These are phyloP conservation scores for Heliopora coerulea DNA, from an alignment of 92 coral and sea anemone genomes.

Conservation along the genomic window DNA sequence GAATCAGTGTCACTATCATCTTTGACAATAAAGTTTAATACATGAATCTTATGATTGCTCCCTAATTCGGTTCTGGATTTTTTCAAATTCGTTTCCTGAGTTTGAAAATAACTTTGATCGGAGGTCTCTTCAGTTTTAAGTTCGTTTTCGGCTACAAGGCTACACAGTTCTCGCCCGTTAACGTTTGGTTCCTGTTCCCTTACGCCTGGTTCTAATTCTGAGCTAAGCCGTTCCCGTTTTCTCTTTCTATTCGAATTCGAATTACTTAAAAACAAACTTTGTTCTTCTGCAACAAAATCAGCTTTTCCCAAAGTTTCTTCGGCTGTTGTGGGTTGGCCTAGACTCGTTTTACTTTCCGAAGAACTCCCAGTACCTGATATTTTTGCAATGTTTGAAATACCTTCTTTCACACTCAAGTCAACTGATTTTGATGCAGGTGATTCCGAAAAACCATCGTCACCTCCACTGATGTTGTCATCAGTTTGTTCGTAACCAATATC, in stretches of 20 bases:
- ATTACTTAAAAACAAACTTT: neutral
- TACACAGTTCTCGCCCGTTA: too few species aligned
- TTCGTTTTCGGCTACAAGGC: neutral
- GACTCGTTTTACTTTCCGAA: too few species aligned
- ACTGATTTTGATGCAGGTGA: too few species aligned
- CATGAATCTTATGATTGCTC: neutral
- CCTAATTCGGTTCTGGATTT: neutral
- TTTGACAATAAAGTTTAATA: neutral
- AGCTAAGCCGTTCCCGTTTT: neutral
- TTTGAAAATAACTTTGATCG: neutral
- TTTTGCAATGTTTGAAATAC: too few species aligned
- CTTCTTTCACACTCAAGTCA: too few species aligned
- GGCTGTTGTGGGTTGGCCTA: too few species aligned
- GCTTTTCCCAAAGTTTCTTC: neutral
- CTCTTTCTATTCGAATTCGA: slow-evolving; percentile 2
- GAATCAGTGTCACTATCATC: neutral
- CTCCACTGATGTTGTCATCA: slow-evolving; percentile 1
- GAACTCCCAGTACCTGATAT: too few species aligned
- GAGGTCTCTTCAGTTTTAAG: neutral
- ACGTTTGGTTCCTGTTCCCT: too few species aligned
- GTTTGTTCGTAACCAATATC: neutral
- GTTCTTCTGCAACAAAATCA: neutral
- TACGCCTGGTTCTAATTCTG: neutral
- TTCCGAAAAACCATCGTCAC: neutral
- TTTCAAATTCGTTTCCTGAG: neutral